Base-by-base conservation (phyloP, 2,113 vertebrate genomes). In the Callopanchax toddi region DNA sequence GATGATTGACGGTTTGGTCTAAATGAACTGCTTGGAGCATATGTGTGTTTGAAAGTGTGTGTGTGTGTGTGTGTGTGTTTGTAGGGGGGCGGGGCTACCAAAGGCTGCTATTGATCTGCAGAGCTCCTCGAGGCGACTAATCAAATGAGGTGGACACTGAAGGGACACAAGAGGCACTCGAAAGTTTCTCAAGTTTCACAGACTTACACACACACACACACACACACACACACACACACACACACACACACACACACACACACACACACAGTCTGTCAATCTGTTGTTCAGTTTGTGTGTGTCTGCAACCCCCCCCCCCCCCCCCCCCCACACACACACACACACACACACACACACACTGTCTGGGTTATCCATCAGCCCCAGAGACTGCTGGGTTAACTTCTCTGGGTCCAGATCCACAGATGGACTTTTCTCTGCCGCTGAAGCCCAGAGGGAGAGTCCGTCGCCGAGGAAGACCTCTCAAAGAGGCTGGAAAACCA, bases 131-230 rank as follows among this genome's bases (percentile, higher is more conserved):
- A 84, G 85, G 86, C 86, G 60, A 75, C 82, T 86, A 85, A 87
- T 91, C 89, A 90, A 85, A 89, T 81, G 82, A 81, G 68, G 57
- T 29, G 39, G 70, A 75, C 42, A 36, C 75, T 79, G 57, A 79
- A 42, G 78, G 78, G 78, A 75, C 74, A 69, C 66, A 39, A 55
- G 72, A 85, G 65, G 51, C 81, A 72, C 69, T 80, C 66, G 65
- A 68, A 79, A 88, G 82, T 86, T 86, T 86, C 76, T 84, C 87
- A 83, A 86, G 84, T 90, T 89, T 87, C 89, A 59, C 60, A 53
- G 65, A 49, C 29, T 8, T 9, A 29, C 26, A 29, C 26, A 29
- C 26, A n/a, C n/a, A n/a, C n/a, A n/a, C 26, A 32, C 20, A 60
- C 16, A 0, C 26, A 37, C 56, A 51, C 54, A 42, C 32, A 65